Base-by-base conservation (phyloP, 2,888 invertebrate species). In the Lymantria monacha region DNA sequence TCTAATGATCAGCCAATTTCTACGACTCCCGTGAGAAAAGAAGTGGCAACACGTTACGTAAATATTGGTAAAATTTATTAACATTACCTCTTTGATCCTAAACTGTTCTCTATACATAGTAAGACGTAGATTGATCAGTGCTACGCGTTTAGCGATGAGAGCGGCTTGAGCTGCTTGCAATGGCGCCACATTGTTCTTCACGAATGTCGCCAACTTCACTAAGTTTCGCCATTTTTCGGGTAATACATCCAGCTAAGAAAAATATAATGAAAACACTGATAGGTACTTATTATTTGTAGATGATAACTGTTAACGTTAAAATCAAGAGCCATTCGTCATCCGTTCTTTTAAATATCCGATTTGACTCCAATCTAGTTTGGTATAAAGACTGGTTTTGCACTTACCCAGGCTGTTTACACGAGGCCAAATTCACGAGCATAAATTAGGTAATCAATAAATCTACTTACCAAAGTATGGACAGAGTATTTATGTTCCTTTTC, bases 221-320 rank as follows among this genome's bases (percentile, higher is more conserved):
- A 97, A 93, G 66, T 94, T 95, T 46, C 93, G 93, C 98, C 98
- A 99, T 69, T 93, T 94, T 63, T 97, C 97, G 0, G 98, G 98
- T 42, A 98, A 87, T 68, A 97, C 95, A 76, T 95, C 93, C 66
- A 95, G 74, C 91, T 92, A 63, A 22, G 42, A 42, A 7, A 3
- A 14, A 15, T 44, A 22, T 22, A 22, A 47, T 40, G 15, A 12
- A 2, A 13, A 41, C 36, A 38, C 10, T 12, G 5, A 22, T 22
- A 22, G 22, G 5, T 22, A 22, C 22, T 22, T 22, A 22, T 1
- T 10, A 41, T 12, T 41, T 49, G 12, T 10, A 33, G 1, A 10
- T 11, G 33, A 33, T 44, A 9, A 33, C n/a, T 22, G 22, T 22
- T 22, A 22, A 22, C 22, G 22, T 22, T 22, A 22, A 22, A 22